Conservation (phyloP, 2,888 invertebrate genomes). For the Julus scandinavius region DNA sequence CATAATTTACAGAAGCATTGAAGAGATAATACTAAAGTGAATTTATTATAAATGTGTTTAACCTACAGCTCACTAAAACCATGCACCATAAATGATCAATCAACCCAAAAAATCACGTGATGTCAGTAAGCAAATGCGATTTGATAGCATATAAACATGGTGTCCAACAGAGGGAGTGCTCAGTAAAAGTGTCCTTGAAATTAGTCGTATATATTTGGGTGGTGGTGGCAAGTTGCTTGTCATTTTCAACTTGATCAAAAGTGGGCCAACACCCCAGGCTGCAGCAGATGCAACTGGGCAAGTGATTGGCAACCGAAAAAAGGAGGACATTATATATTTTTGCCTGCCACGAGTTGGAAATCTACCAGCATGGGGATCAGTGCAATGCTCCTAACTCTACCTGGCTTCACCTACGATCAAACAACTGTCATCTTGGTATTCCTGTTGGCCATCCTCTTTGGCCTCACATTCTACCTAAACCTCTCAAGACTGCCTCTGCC, state of each 20-base stretch:
- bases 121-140: background rate
- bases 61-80: too few relatives aligned
- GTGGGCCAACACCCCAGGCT: slow-evolving; percentile 31
- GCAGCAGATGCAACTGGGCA: background rate
- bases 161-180: slow-evolving; percentile 18
- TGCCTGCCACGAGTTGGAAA: background rate
- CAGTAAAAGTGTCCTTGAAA: slow-evolving; percentile 25
- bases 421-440: slow-evolving; percentile 2
- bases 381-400: background rate
- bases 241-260: background rate
- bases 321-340: background rate
- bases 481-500: slow-evolving; percentile 34
- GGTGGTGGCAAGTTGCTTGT: background rate
- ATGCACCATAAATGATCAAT: too few relatives aligned
- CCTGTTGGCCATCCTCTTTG: slow-evolving; percentile 10
- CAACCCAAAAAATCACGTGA: background rate
- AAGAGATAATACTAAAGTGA: too few relatives aligned
- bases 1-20: too few relatives aligned
- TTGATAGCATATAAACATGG: background rate
- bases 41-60: too few relatives aligned
- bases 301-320: background rate
- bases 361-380: slow-evolving; percentile 17
- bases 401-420: slow-evolving; percentile 10
- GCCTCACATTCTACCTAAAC: background rate
- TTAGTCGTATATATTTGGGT: slow-evolving; percentile 3